Base-by-base conservation (phyloP, 2,113 vertebrate genomes). In the Ceyx melanurus region DNA sequence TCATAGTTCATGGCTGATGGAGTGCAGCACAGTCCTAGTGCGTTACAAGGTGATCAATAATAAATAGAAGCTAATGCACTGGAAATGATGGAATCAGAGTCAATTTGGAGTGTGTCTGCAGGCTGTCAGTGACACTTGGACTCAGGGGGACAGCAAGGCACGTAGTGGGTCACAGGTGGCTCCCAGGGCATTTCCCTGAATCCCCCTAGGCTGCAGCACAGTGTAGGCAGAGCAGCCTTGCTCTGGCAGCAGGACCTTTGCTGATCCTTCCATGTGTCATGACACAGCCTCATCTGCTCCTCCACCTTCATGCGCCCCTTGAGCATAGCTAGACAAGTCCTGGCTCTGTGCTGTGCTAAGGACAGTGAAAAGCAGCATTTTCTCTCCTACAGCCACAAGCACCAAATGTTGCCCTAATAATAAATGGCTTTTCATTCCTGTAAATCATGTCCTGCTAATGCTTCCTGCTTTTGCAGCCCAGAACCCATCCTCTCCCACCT, bases 21-120 rank as follows among this genome's bases (percentile, higher is more conserved):
- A 87, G 70, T 26, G 1, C 64, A 83, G 70, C 56, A 37, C 21
- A 72, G 40, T 58, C 75, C 88, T 37, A 73, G 57, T 0, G 3
- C n/a, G 70, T 81, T 94, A 79, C 61, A 81, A 73, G 67, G 62
- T 70, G 86, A 94, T 95, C 95, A 93, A 90, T 95, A 93, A 79
- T 67, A 53, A 89, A 46, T 42, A 45, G 92, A 91, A 92, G 86
- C 90, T 82, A 92, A 96, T 92, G 81, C 83, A 74, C 62, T 94
- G 90, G 88, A 95, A 94, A 74, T 40, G 20, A 82, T 33, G 15
- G 65, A 62, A 75, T 81, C 86, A 57, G 86, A 90, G 89, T 42
- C 35, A 26, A 13, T 37, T 58, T 4, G 11, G 72, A 56, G 40
- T 0, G 0, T 61, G 26, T 33, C 76, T 71, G 14, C 1, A 0